Evolutionary conservation across 2,888 invertebrate genomes (phyloP).

Genomic region (Drosophila peninsularis): DNA sequence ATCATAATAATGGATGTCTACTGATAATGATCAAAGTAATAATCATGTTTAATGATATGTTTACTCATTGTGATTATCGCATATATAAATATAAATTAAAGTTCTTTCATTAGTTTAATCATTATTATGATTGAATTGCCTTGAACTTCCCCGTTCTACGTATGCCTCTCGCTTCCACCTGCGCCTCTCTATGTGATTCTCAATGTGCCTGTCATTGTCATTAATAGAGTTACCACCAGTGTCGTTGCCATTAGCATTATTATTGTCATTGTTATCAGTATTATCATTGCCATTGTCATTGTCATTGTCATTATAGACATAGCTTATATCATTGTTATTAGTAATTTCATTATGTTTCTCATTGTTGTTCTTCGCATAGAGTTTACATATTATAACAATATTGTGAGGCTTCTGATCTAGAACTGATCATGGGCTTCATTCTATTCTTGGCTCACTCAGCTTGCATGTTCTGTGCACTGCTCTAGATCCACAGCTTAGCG

Average conservation of each 20-base stretch:
- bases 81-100: not conserved
- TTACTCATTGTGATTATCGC: not conserved
- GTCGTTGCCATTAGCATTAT: too few relatives aligned
- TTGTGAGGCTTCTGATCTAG: not conserved
- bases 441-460: not conserved
- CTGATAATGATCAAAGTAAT: not conserved
- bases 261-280: too few relatives aligned
- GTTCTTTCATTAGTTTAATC: not conserved
- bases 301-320: not conserved
- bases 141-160: not conserved
- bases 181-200: constrained; percentile 1
- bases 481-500: too few relatives aligned
- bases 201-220: not conserved
- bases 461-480: not conserved
- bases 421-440: not conserved
- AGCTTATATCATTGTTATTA: not conserved
- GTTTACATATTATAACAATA: too few relatives aligned
- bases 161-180: too few relatives aligned
- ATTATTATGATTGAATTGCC: too few relatives aligned
- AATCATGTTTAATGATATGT: not conserved
- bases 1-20: not conserved
- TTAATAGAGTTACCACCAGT: too few relatives aligned
- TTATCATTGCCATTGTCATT: not conserved
- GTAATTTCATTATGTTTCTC: not conserved
- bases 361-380: too few relatives aligned